Percentiles rank a stretch among this genome's conserved stretches.
phyloP scores from a whole-genome alignment of 2,888 invertebrate species.

The Atrina japonica region DNA sequence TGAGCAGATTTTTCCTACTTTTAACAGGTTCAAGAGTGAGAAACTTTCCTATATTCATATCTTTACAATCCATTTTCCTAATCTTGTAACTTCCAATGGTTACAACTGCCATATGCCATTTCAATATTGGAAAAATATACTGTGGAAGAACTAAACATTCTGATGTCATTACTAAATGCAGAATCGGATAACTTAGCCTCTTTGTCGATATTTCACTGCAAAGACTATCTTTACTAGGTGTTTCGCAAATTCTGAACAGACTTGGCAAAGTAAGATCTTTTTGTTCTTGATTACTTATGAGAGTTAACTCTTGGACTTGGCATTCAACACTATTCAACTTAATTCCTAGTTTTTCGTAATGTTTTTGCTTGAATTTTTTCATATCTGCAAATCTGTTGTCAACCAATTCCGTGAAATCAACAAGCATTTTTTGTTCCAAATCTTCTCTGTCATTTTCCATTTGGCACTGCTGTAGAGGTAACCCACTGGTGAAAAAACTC shows the following conservation, averaged over 20 bases:
- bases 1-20: slow-evolving; percentile 7
- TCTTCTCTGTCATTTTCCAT: not conserved
- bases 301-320: slow-evolving; percentile 5
- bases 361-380: not conserved
- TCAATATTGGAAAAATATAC: slow-evolving; percentile 45
- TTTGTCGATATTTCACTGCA: slow-evolving; percentile 26
- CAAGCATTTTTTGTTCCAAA: slow-evolving; percentile 15
- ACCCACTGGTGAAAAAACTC: not conserved
- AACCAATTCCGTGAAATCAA: slow-evolving; percentile 6
- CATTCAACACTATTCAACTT: slow-evolving; percentile 4
- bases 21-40: slow-evolving; percentile 25
- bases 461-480: not conserved
- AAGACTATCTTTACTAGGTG: slow-evolving; percentile 30
- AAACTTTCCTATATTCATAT: slow-evolving; percentile 27
- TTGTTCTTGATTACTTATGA: not conserved
- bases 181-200: slow-evolving; percentile 27
- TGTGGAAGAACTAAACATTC: slow-evolving; percentile 36
- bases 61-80: slow-evolving; percentile 46
- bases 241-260: slow-evolving; percentile 33
- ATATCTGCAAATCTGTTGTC: slow-evolving; percentile 21
- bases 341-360: not conserved
- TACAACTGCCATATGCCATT: slow-evolving; percentile 53
- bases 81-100: slow-evolving; percentile 48
- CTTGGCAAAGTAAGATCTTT: not conserved
- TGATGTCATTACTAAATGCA: slow-evolving; percentile 30